Base-by-base conservation (phyloP, 2,113 vertebrate species). In the Bambusicola thoracicus region DNA sequence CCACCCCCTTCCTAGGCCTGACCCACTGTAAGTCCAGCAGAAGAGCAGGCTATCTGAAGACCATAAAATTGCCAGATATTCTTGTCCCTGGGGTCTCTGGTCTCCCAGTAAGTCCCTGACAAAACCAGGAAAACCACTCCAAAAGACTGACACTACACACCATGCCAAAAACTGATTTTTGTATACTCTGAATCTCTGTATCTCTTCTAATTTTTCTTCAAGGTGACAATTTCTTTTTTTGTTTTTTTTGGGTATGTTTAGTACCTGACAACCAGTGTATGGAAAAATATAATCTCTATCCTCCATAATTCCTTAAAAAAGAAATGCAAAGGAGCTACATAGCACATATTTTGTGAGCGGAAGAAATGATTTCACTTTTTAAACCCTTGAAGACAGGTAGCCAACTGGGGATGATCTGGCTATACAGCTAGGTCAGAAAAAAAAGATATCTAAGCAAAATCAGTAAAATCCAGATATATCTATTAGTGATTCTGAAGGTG, bases 181-280 rank as follows among this genome's bases (percentile, higher is more conserved):
- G 17, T 11, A 2, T 55, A 78, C 63, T 43, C 22, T 43, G 40
- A 78, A 18, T 29, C 12, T 30, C 34, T 12, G 8, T 32, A 40
- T 83, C 62, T 44, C 29, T 55, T 16, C 30, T 66, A 53, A 16
- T 30, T 55, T 55, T 55, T 75, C 32, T 70, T 53, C 19, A 43
- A 44, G 65, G 8, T 11, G 10, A 66, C 11, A 43, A 74, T 69
- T 7, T 18, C 6, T 22, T 10, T 63, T 72, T 19, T 8, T 65
- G 82, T 46, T n/a, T 66, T 16, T 16, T 72, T 51, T 85, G 1
- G 0, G 49, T 81, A 21, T 49, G 2, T 9, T 67, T 67, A 1
- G 1, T n/a, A 48, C 15, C 36, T 4, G 5, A 55, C 65, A 84
- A 38, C 8, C 21, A 2, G 1, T 8, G 2, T n/a, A 27, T 6